Conservation (phyloP, 1,140 invertebrate species). For the Battus philenor region DNA sequence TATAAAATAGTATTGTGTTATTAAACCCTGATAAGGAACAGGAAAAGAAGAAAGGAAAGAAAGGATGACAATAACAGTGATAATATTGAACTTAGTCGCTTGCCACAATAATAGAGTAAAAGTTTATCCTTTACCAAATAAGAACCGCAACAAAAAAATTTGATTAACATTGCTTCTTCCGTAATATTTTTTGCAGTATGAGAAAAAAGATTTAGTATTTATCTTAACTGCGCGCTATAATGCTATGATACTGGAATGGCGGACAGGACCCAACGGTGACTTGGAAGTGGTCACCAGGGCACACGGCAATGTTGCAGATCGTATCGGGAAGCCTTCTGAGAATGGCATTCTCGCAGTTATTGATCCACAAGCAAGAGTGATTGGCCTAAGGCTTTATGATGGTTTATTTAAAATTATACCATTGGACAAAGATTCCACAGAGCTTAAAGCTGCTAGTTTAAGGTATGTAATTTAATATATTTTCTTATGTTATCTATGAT, state of each 20-base stretch:
- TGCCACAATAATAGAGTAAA: too few species aligned
- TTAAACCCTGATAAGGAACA: too few species aligned
- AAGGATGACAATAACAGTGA: too few species aligned
- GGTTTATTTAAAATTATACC: slow-evolving; percentile 98
- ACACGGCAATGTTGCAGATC: slow-evolving; percentile 96
- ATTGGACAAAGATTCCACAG: slow-evolving; percentile 93
- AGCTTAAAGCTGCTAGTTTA: slow-evolving; percentile 95
- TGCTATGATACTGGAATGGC: slow-evolving; percentile 97
- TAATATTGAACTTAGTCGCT: too few species aligned
- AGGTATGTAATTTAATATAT: slow-evolving; percentile 66
- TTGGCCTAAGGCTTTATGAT: slow-evolving; percentile 97
- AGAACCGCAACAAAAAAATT: too few species aligned
- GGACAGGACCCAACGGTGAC: slow-evolving; percentile 78
- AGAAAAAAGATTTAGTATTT: slow-evolving; percentile 96
- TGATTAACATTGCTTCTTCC: too few species aligned
- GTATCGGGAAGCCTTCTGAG: slow-evolving; percentile 92
- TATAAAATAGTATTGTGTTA: too few species aligned
- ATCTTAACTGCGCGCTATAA: slow-evolving; percentile 95
- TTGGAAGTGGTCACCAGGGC: slow-evolving; percentile 97
- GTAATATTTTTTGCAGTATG: slow-evolving; percentile 82
- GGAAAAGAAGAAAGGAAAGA: too few species aligned
- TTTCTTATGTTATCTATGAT: too few species aligned
- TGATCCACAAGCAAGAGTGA: slow-evolving; percentile 95
- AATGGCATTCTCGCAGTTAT: slow-evolving; percentile 97
- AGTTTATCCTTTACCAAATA: too few species aligned